Evolutionary conservation across 2,113 vertebrate genomes (phyloP).

Genomic region (Dromiciops gliroides): DNA sequence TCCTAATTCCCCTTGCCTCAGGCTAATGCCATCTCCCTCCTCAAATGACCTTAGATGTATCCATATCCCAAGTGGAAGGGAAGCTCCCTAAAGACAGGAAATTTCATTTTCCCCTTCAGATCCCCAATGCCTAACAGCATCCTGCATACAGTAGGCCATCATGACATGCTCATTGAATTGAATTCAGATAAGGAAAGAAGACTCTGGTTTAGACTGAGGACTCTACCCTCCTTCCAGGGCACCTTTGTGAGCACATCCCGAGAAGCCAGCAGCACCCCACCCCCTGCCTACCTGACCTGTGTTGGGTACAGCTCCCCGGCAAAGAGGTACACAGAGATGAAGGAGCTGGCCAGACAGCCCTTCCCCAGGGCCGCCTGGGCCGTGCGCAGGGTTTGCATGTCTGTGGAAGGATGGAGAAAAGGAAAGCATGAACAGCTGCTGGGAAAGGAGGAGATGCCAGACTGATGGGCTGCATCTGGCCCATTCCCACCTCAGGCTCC

Average conservation of each 20-base stretch:
- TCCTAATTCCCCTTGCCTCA: neutral
- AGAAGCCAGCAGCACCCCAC: neutral
- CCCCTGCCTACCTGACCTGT: constrained; percentile 83
- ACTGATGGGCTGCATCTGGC: neutral
- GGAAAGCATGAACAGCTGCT: too few species aligned
- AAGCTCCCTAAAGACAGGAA: neutral
- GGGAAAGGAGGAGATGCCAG: neutral
- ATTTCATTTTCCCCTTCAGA: neutral
- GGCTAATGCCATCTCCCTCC: neutral
- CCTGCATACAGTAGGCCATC: neutral
- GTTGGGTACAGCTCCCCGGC: constrained; percentile 90
- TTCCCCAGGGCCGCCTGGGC: constrained; percentile 87
- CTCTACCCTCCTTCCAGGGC: too few species aligned
- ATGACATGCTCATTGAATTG: neutral
- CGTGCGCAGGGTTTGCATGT: constrained; percentile 77
- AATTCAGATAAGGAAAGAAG: neutral
- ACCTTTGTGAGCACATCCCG: too few species aligned
- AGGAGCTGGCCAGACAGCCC: constrained; percentile 89
- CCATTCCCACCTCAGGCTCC: constrained; percentile 67
- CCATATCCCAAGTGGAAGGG: neutral
- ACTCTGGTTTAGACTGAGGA: neutral
- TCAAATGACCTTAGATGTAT: neutral
- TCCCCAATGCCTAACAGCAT: neutral
- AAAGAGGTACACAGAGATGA: constrained; percentile 88
- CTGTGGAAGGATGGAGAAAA: constrained; percentile 67